Evolutionary conservation across 2,888 invertebrate genomes (phyloP).

Genomic region (Ichneumon xanthorius): DNA sequence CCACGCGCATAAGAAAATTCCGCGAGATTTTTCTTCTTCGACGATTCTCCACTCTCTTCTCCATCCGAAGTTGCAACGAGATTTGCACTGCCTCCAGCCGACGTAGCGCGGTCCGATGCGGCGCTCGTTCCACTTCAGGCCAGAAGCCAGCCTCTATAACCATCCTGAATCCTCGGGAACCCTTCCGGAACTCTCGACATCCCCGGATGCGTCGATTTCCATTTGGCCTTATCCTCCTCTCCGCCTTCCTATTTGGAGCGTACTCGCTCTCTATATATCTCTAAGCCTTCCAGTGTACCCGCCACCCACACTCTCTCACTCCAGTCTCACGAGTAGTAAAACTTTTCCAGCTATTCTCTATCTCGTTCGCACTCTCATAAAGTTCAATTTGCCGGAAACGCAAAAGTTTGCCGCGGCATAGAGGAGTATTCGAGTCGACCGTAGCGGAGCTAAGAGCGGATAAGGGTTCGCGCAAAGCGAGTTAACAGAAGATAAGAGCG

Average conservation of each 20-base stretch:
- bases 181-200: conserved; percentile 59
- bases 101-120: conserved; percentile 12
- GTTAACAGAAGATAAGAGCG: conserved; percentile 46
- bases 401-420: conserved; percentile 73
- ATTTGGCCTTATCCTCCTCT: conserved; percentile 72
- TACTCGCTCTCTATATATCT: conserved; percentile 20
- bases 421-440: conserved; percentile 63
- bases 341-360: conserved; percentile 52
- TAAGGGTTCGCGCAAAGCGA: conserved; percentile 25
- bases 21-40: conserved; percentile 58
- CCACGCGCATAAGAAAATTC: conserved; percentile 57
- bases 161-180: conserved; percentile 51
- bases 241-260: conserved; percentile 51
- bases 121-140: conserved; percentile 48
- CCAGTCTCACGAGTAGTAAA: conserved; percentile 29
- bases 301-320: conserved; percentile 22
- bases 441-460: conserved; percentile 44
- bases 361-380: conserved; percentile 72
- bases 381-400: conserved; percentile 78
- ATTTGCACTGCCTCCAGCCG: conserved; percentile 50
- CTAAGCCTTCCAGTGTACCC: conserved; percentile 31
- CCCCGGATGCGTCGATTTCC: conserved; percentile 73
- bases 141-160: conserved; percentile 55
- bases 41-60: conserved; percentile 30
- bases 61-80: conserved; percentile 58